Percentiles rank a stretch among this genome's conserved stretches.
These are phyloP conservation scores for Acanthosoma haemorrhoidale DNA, from an alignment of 2,888 invertebrate genomes.

Conservation along the genomic window DNA sequence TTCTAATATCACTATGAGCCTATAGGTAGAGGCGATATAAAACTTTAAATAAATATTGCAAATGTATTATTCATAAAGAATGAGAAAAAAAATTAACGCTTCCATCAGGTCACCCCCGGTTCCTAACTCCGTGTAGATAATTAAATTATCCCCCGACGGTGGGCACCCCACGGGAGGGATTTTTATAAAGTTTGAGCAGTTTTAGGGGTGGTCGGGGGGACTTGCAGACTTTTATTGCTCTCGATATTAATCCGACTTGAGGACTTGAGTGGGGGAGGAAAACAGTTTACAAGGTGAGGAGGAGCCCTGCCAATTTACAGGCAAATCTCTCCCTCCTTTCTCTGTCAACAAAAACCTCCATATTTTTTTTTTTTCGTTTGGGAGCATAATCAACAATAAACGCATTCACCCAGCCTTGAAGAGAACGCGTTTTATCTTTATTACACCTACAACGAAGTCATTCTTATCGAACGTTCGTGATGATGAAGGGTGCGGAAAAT, in stretches of 20 bases:
- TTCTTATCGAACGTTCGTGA: too few relatives aligned
- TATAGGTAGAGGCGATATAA: too few relatives aligned
- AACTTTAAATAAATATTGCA: too few relatives aligned
- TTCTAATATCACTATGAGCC: too few relatives aligned
- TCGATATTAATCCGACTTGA: constrained; percentile 5
- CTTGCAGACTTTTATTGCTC: constrained; percentile 7
- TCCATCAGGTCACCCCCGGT: too few relatives aligned
- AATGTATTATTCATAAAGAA: constrained; percentile 14
- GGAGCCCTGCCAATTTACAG: constrained; percentile 2
- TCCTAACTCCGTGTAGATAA: neutral
- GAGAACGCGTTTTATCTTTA: too few relatives aligned
- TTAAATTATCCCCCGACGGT: neutral
- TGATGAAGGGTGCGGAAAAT: too few relatives aligned
- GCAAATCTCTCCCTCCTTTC: neutral
- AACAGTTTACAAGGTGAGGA: neutral
- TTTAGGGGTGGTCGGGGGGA: neutral
- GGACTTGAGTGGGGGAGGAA: neutral
- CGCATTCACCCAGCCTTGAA: too few relatives aligned
- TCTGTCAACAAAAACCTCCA: neutral
- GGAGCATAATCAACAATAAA: constrained; percentile 12
- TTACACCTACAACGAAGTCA: too few relatives aligned
- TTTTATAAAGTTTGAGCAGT: constrained; percentile 12
- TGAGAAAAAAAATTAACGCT: neutral
- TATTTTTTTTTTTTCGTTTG: too few relatives aligned
- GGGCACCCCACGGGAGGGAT: neutral